Evolutionary conservation across 2,797 vertebrate genomes (phyloP), one percentile per base, ranked within the genome.

Genomic region (Hafferia zeledoni): DNA sequence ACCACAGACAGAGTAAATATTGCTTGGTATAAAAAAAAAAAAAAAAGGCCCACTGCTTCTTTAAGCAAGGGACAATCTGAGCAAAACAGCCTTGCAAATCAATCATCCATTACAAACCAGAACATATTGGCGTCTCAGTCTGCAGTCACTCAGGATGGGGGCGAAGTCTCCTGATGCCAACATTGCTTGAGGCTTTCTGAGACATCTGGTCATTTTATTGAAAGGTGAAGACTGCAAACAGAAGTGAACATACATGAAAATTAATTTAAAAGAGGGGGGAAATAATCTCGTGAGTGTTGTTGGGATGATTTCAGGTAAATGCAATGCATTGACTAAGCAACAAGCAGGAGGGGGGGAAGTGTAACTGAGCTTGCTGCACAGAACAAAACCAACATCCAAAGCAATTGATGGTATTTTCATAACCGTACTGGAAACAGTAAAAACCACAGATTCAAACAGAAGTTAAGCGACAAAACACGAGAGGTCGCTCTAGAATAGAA

Each of bases 151-250:
- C 87, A 87, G 91, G 86, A 96, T 95, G 81, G 92, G 60, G 87
- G 69, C 44, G 87, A 59, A 91, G 63, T 72, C 83, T 96, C 93
- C 85, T 65, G 69, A 74, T 94, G 93, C 94, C 90, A 94, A 69
- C 75, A 86, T 93, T 89, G 91, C 96, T 94, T 75, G 84, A 93
- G 92, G 95, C 95, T 94, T 89, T 94, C 81, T 52, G 72, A 97
- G 94, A 97, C 96, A 97, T 96, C 95, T 96, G 96, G 92, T 96
- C 94, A 94, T 94, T 96, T 89, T 90, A 47, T 55, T 83, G 68
- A 94, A 92, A 94, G 95, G 92, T 91, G 76, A 89, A 94, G 87
- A 79, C 89, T 92, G 83, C 14, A 60, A 89, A 95, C 83, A 95
- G 52, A 90, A 79, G 72, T 69, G 70, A 86, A 93, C 87, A 74